Evolutionary conservation across 2,888 invertebrate genomes (phyloP), one percentile per base, ranked within the genome.

Genomic region (Suillia variegata): DNA sequence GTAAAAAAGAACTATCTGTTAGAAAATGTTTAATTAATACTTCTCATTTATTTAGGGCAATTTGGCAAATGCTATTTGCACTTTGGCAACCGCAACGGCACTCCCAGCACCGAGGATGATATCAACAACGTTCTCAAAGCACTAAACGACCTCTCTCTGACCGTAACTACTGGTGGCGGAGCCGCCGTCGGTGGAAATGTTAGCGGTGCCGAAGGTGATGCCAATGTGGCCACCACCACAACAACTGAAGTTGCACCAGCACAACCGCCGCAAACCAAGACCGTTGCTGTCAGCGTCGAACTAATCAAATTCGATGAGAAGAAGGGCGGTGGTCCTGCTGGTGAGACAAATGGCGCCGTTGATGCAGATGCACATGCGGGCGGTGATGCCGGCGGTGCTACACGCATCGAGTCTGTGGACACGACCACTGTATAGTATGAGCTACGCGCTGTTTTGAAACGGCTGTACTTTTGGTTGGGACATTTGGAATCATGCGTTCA

Each of bases 11-110:
- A n/a, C n/a, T n/a, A n/a, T n/a, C n/a, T n/a, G n/a, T n/a, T n/a
- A 54, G 17, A 2, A 4, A 13, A n/a, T 5, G 0, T 26, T n/a
- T 48, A 4, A 48, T 48, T 48, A 10, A 38, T n/a, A 31, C 12
- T 31, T 5, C 12, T 5, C 31, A 31, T 31, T 21, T 47, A 38
- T 50, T 33, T 58, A 87, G 87, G 87, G 60, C 85, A 85, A 80
- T 85, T 85, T 58, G 89, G 90, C 56, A 87, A 87, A 78, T 90
- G 89, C 74, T 90, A 87, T 72, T 84, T 92, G 68, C 91, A 92
- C 79, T 92, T 91, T 82, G 87, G 88, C 67, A 91, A 90, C 79
- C 84, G 87, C 54, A 85, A 84, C 69, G 85, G 85, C 50, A 67
- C 63, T 31, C 73, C 78, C 34, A 77, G 78, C 64, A 74, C 76